A percentile compares a stretch with the other conserved stretches of the same genome.
phyloP scores from a whole-genome alignment of 2,888 invertebrate species.

The Macaria liturata region DNA sequence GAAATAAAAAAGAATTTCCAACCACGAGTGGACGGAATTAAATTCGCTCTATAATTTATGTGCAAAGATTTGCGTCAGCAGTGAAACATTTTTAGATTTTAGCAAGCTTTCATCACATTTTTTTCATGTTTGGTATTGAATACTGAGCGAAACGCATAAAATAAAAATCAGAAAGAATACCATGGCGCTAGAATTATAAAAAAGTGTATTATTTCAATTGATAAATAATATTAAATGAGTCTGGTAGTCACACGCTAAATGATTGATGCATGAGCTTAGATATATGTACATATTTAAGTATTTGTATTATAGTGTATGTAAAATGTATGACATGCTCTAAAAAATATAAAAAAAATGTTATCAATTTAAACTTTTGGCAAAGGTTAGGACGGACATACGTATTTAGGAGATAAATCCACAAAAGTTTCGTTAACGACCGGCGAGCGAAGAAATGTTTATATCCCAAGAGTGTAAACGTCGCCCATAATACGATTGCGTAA shows the following conservation, averaged over 20 bases:
- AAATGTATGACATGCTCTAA: too few species aligned
- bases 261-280: too few species aligned
- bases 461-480: slow-evolving; percentile 46
- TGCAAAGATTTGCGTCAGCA: slow-evolving; percentile 54
- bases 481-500: slow-evolving; percentile 55
- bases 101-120: slow-evolving; percentile 3
- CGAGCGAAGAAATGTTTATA: slow-evolving; percentile 60
- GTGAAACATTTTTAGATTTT: slow-evolving; percentile 41
- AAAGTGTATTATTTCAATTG: too few species aligned
- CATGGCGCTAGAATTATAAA: too few species aligned
- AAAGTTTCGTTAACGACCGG: slow-evolving; percentile 23
- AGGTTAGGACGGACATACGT: slow-evolving; percentile 10
- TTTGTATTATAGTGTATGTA: too few species aligned
- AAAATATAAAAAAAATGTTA: neutral
- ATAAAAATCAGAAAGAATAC: too few species aligned
- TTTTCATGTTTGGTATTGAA: slow-evolving; percentile 9
- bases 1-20: slow-evolving; percentile 46
- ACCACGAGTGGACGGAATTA: slow-evolving; percentile 42
- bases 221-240: too few species aligned
- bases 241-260: too few species aligned
- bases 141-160: neutral
- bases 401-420: slow-evolving; percentile 14
- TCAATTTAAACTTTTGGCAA: slow-evolving; percentile 16
- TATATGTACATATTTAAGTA: too few species aligned
- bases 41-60: slow-evolving; percentile 53